Percentiles rank a stretch among this genome's conserved stretches.
These are phyloP conservation scores for Cyclophora punctaria DNA, from an alignment of 2,888 invertebrate species.

Conservation along the genomic window DNA sequence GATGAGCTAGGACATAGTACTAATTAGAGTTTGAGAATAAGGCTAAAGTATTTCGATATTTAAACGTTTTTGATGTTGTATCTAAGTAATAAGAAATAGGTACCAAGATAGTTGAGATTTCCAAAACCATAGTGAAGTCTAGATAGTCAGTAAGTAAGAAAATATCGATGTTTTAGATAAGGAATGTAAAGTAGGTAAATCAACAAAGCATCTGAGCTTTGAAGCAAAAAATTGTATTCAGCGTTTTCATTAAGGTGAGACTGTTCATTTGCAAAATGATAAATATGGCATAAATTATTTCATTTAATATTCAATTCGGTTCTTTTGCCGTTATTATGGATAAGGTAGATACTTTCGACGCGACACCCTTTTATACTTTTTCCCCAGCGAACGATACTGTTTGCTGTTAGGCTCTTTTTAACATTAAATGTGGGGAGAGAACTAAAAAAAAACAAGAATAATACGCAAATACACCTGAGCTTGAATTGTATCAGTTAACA, in stretches of 20 bases:
- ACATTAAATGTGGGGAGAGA: slow-evolving; percentile 67
- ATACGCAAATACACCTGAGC: slow-evolving; percentile 46
- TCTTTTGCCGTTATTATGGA: slow-evolving; percentile 62
- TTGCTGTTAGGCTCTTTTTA: slow-evolving; percentile 64
- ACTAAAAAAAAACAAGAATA: slow-evolving; percentile 49
- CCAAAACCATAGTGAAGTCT: too few relatives aligned
- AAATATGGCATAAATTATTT: slow-evolving; percentile 77
- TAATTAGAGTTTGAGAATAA: too few relatives aligned
- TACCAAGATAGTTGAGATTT: too few relatives aligned
- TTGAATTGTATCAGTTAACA: slow-evolving; percentile 1
- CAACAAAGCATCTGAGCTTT: slow-evolving; percentile 8
- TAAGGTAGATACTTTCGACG: slow-evolving; percentile 54
- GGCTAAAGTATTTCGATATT: too few relatives aligned
- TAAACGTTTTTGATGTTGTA: too few relatives aligned
- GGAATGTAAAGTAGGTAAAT: slow-evolving; percentile 6
- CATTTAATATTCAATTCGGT: slow-evolving; percentile 76
- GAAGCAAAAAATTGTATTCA: slow-evolving; percentile 44
- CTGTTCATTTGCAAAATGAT: slow-evolving; percentile 74
- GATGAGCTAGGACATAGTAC: too few relatives aligned
- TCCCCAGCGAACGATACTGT: slow-evolving; percentile 57
- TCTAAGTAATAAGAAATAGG: too few relatives aligned
- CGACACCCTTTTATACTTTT: slow-evolving; percentile 66
- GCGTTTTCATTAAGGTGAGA: slow-evolving; percentile 72
- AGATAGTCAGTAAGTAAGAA: background rate
- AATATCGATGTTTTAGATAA: background rate